These are phyloP conservation scores for Ruditapes philippinarum DNA, from an alignment of 1,140 invertebrate species.

Conservation along the genomic window DNA sequence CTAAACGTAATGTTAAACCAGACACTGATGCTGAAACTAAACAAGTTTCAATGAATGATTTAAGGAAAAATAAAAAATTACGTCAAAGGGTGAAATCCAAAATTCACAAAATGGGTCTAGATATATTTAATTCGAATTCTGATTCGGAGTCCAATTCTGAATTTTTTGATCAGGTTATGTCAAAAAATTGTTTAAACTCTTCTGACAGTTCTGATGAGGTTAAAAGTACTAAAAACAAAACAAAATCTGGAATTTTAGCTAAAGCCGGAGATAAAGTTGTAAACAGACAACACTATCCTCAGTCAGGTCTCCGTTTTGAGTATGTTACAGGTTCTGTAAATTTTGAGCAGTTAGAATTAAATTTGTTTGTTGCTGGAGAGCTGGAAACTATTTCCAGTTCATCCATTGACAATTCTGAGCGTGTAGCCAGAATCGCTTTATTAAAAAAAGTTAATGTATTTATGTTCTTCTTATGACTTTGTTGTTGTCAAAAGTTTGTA, in stretches of 20 bases:
- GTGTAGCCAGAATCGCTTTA: background rate
- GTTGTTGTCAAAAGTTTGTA: background rate
- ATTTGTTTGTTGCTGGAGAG: conserved; percentile 32
- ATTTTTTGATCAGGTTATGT: too few species aligned
- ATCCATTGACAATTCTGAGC: background rate
- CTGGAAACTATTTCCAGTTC: too few species aligned
- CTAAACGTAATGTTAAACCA: too few species aligned
- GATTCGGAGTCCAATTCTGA: too few species aligned
- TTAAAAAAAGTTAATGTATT: background rate
- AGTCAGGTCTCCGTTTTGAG: background rate
- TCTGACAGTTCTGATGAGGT: background rate
- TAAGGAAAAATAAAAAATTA: too few species aligned
- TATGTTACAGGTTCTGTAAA: background rate
- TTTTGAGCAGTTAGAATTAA: background rate
- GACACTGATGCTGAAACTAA: too few species aligned
- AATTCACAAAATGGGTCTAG: too few species aligned
- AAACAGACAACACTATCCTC: background rate
- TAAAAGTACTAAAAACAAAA: background rate
- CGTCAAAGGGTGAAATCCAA: too few species aligned
- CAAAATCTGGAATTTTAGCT: background rate
- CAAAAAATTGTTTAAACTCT: too few species aligned
- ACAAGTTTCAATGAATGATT: too few species aligned
- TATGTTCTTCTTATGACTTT: background rate
- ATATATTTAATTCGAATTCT: too few species aligned
- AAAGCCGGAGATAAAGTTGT: background rate